Evolutionary conservation across 37 sponge, comb jelly and placozoan species (phyloP), one percentile per base, ranked within the genome.

Genomic region (Lycopodina hypogea): DNA sequence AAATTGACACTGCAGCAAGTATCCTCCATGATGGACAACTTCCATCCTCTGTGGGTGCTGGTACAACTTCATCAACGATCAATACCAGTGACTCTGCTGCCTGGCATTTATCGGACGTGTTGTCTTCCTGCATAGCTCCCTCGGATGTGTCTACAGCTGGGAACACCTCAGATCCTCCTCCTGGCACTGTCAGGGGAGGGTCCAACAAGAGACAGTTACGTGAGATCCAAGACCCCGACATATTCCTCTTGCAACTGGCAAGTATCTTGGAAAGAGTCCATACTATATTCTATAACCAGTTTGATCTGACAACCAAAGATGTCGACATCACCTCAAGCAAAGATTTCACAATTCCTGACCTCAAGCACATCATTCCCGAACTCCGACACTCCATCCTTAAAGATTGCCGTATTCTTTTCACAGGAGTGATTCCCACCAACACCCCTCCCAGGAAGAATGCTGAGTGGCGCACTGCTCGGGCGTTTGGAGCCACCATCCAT

Each of bases 401-500:
- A 33, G 93, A 84, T 2, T 75, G 77, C 45, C 42, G 65, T 35
- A 70, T 99, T 38, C 83, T 99, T 26, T 99, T 99, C 86, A 96
- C 94, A 14, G 96, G 96, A 33, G 91, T 99, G 30, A 93, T 99
- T 29, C 99, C 99, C 50, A 99, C 86, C 58, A 88, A 92, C 76
- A 72, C 84, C 26, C 87, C 84, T 21, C 85, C 86, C 22, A 73
- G 89, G 67, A 83, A 72, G 75, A 88, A 84, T 68, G 81, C 80
- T 0, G 86, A 87, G 29, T 99, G 96, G 97, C 88, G 87, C 82
- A 94, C 96, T 0, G 97, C 99, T 21, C 37, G 79, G 58, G 96
- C 96, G 15, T 90, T 96, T 77, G 96, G 96, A 24, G 96, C 93
- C 0, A 68, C 37, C 9, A 73, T 96, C 32, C 92, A 91, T 66